Percentiles rank a stretch among this genome's conserved stretches.
Evolutionary conservation across 1,140 invertebrate genomes (phyloP).

Genomic region (Brachionus manjavacas): DNA sequence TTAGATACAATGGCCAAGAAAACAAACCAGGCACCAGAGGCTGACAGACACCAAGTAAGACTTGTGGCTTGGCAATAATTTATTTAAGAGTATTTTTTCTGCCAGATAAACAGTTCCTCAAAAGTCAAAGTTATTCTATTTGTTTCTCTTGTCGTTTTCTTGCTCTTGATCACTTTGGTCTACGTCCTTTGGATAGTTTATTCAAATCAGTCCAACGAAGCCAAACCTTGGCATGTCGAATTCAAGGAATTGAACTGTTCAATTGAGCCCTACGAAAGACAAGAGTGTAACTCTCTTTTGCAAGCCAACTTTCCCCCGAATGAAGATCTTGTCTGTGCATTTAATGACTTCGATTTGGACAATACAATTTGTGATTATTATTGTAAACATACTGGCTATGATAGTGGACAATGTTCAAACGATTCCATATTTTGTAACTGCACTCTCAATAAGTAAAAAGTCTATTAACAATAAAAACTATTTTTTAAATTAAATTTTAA

Average conservation of each 20-base stretch:
- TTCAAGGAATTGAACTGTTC: constrained; percentile 9
- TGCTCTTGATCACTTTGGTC: not conserved
- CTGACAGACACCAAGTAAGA: not conserved
- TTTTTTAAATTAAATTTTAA: not conserved
- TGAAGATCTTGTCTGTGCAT: not conserved
- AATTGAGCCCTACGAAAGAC: not conserved
- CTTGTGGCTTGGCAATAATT: not conserved
- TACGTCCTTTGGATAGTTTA: not conserved
- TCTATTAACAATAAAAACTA: not conserved
- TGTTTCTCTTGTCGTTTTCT: not conserved
- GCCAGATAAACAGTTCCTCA: not conserved
- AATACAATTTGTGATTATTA: not conserved
- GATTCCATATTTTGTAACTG: not conserved
- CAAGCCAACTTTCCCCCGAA: not conserved
- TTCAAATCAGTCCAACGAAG: not conserved
- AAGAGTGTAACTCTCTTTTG: not conserved
- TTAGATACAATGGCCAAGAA: not conserved
- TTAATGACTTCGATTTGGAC: not conserved
- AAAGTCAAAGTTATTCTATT: constrained; percentile 11
- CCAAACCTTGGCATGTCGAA: not conserved
- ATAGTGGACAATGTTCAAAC: not conserved
- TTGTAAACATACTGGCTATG: not conserved
- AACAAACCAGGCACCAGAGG: not conserved
- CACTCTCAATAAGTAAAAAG: not conserved
- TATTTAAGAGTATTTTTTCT: not conserved